These are phyloP conservation scores for Epirrhoe tristata DNA, from an alignment of 2,888 invertebrate species.

Conservation along the genomic window DNA sequence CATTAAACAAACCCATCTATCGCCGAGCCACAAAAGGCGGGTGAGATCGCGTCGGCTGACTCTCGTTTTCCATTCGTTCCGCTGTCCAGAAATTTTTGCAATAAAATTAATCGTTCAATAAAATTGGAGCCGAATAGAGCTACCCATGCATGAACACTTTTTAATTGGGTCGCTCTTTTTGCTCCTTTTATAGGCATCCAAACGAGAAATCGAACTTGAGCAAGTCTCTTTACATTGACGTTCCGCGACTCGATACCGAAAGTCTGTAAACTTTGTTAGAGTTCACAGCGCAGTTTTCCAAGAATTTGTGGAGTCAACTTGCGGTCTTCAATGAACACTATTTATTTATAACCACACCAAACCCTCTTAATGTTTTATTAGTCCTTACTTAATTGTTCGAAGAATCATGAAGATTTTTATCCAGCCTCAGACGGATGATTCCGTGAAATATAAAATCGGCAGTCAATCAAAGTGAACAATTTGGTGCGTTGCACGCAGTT, in stretches of 20 bases:
- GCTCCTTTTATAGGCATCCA: constrained; percentile 70
- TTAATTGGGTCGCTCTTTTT: constrained; percentile 82
- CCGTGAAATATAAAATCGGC: constrained; percentile 21
- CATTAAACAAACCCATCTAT: constrained; percentile 72
- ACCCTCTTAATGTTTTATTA: constrained; percentile 7
- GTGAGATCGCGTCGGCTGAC: constrained; percentile 64
- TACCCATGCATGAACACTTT: constrained; percentile 83
- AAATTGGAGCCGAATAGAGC: constrained; percentile 79
- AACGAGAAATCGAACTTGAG: constrained; percentile 76
- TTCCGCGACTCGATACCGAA: constrained; percentile 28
- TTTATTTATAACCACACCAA: constrained; percentile 42
- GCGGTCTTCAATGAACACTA: constrained; percentile 36
- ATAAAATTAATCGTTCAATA: constrained; percentile 85
- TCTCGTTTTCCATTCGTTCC: constrained; percentile 79
- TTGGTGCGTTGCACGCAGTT: constrained; percentile 73
- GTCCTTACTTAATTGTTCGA: neutral
- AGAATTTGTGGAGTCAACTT: constrained; percentile 43
- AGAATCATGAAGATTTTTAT: constrained; percentile 30
- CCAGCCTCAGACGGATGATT: neutral
- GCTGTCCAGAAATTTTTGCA: constrained; percentile 83
- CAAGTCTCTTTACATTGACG: constrained; percentile 52
- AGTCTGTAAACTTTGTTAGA: constrained; percentile 38
- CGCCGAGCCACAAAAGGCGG: constrained; percentile 74
- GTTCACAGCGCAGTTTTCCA: constrained; percentile 36
- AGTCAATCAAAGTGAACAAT: constrained; percentile 76